Conservation (phyloP, 2,888 invertebrate species). For the Exocentrus adspersus region DNA sequence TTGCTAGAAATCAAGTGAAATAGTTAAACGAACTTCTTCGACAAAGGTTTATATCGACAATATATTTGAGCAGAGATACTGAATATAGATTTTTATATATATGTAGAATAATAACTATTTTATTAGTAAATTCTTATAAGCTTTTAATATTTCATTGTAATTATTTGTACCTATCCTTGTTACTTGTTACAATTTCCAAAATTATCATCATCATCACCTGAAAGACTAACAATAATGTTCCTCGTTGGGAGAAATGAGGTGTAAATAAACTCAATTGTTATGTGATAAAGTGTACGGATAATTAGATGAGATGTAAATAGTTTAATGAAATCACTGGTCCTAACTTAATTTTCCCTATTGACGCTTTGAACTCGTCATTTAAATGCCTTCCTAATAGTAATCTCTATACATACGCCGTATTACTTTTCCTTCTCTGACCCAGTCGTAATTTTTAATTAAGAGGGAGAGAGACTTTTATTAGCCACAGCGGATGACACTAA, state of each 20-base stretch:
- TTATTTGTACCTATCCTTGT: too few species aligned
- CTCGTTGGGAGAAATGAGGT: neutral
- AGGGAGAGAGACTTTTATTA: constrained; percentile 27
- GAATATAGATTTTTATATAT: too few species aligned
- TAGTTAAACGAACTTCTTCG: too few species aligned
- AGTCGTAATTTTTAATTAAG: constrained; percentile 34
- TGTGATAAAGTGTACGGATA: neutral
- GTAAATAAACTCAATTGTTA: neutral
- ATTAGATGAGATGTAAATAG: constrained; percentile 23
- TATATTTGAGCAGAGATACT: too few species aligned
- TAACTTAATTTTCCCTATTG: constrained; percentile 37
- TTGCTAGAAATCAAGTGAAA: too few species aligned
- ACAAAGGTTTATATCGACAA: too few species aligned
- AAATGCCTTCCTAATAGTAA: constrained; percentile 48
- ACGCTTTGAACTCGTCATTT: constrained; percentile 21
- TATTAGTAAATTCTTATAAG: too few species aligned
- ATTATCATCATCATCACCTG: too few species aligned
- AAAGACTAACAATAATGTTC: too few species aligned
- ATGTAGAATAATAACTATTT: too few species aligned
- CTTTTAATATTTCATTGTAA: too few species aligned
- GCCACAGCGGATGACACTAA: constrained; percentile 9
- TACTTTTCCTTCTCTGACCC: constrained; percentile 51
- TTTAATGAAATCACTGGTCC: constrained; percentile 28
- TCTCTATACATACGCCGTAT: constrained; percentile 59
- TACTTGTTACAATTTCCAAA: too few species aligned